Evolutionary conservation across 2,888 invertebrate species (phyloP), one percentile per base, ranked within the genome.

Genomic region (Pollenia labialis): DNA sequence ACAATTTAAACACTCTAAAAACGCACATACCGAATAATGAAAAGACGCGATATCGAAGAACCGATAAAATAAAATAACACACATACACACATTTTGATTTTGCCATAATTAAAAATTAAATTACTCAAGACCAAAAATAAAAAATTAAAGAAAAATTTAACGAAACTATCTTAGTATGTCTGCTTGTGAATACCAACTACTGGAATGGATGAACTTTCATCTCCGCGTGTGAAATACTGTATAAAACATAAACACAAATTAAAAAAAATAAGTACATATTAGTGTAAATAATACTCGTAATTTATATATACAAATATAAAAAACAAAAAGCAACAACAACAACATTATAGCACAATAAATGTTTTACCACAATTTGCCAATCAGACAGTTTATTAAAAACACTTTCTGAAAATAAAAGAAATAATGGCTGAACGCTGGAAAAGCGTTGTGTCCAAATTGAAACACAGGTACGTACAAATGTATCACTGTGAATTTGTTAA

Each of bases 351-450:
- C 32, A 4, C 32, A 71, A 54, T 50, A 48, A 76, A 58, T 40
- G 46, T 46, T 76, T 40, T 16, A 46, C 48, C 8, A 68, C 32
- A 79, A 50, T 79, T 58, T 12, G 42, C 16, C 11, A 42, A 50
- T 23, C 16, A 44, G 11, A 32, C 54, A 46, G 12, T 72, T 50
- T 48, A 48, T 48, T 58, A 40, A 77, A 52, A 54, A 64, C 58
- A 18, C n/a, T 66, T 75, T 46, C 14, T 48, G n/a, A 23, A 23
- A 56, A 18, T 46, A 23, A 14, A n/a, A 32, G 14, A 64, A 56
- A 82, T 81, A 62, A 91, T 91, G 91, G 85, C 90, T 64, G 90
- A 91, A 87, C 90, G 90, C 84, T 91, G 91, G 91, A 89, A 88
- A 88, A 87, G 83, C 89, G 90, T 90, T 75, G 88, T 91, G 76